These are phyloP conservation scores for Scelioninae gen. 1 DNA, from an alignment of 2,888 invertebrate genomes.

Conservation along the genomic window DNA sequence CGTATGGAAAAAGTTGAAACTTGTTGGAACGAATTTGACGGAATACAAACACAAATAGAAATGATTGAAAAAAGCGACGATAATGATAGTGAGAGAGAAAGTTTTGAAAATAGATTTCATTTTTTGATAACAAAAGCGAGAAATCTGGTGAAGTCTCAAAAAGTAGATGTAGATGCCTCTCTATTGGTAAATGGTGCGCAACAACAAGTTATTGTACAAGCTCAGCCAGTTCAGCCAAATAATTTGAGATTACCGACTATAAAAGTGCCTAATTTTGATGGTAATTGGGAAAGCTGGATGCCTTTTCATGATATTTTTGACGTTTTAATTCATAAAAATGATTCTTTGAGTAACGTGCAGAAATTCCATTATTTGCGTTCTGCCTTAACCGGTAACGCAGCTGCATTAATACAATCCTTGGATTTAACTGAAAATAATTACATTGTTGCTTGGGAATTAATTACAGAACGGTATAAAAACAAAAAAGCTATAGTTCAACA, in stretches of 20 bases:
- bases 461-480: slow-evolving; percentile 43
- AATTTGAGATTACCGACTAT: neutral
- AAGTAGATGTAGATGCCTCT: neutral
- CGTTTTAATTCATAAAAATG: neutral
- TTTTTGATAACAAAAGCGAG: neutral
- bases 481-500: slow-evolving; percentile 26
- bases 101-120: slow-evolving; percentile 18
- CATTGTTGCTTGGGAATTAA: slow-evolving; percentile 18
- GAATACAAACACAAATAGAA: slow-evolving; percentile 14
- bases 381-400: slow-evolving; percentile 34
- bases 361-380: slow-evolving; percentile 32
- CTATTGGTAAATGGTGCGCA: neutral
- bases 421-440: slow-evolving; percentile 53
- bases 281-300: neutral
- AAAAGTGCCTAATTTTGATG: slow-evolving; percentile 11
- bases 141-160: neutral
- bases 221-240: slow-evolving; percentile 16
- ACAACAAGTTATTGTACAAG: neutral
- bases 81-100: slow-evolving; percentile 17
- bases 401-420: slow-evolving; percentile 15
- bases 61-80: neutral
- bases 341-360: neutral
- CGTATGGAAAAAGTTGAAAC: slow-evolving; percentile 8
- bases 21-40: neutral
- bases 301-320: neutral